phyloP scores from a whole-genome alignment of 53 echinoderm and acorn worm species.

The Arbacia lixula region DNA sequence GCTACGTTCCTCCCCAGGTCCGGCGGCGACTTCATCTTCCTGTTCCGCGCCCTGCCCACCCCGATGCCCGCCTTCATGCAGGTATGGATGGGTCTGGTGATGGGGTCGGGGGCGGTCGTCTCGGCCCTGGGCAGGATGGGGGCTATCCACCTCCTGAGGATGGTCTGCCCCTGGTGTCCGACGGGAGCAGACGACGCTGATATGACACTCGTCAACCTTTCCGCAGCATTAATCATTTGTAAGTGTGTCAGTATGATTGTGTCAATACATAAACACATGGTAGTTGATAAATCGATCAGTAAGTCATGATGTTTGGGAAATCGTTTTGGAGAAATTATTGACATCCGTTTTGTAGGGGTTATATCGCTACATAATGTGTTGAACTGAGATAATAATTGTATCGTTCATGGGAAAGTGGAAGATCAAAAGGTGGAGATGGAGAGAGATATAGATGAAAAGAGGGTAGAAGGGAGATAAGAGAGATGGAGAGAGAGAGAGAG shows the following conservation, averaged over 20 bases:
- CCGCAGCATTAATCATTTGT: conserved; percentile 38
- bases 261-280: conserved; percentile 54
- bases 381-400: too few species aligned
- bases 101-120: conserved; percentile 27
- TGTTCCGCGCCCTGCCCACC: conserved; percentile 56
- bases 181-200: conserved; percentile 9
- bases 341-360: too few species aligned
- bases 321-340: too few species aligned
- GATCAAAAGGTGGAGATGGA: too few species aligned
- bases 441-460: too few species aligned
- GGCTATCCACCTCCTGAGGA: conserved; percentile 12
- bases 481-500: too few species aligned
- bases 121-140: conserved; percentile 18
- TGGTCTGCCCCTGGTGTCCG: conserved; percentile 5
- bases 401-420: too few species aligned
- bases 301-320: too few species aligned
- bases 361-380: too few species aligned
- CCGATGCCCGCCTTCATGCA: conserved; percentile 73
- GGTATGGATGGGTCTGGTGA: conserved; percentile 47
- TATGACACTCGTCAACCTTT: background rate
- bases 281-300: too few species aligned
- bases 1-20: conserved; percentile 36
- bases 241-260: conserved; percentile 41
- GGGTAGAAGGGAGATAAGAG: too few species aligned
- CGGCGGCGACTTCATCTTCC: conserved; percentile 66